Percentiles rank a stretch among this genome's conserved stretches.
These are phyloP conservation scores for Columba janthina DNA, from an alignment of 2,113 vertebrate species.

Conservation along the genomic window DNA sequence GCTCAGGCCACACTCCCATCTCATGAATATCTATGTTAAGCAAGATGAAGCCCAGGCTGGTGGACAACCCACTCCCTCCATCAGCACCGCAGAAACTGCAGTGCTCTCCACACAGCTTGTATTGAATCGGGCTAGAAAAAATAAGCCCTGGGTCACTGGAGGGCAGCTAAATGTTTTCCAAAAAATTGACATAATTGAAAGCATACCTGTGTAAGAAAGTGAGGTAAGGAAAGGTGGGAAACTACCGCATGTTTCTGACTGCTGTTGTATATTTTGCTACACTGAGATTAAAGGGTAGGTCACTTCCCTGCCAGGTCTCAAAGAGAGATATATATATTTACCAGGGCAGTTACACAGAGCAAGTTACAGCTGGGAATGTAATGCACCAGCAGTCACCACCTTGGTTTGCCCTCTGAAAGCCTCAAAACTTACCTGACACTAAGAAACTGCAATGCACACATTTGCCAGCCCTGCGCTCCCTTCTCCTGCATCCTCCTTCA, in stretches of 20 bases:
- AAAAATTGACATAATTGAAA: neutral
- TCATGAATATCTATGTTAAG: neutral
- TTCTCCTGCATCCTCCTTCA: neutral
- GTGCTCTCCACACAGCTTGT: neutral
- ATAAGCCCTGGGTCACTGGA: neutral
- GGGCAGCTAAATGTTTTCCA: neutral
- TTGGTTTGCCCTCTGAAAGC: slow-evolving; percentile 16
- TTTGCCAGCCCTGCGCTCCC: neutral
- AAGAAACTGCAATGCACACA: neutral
- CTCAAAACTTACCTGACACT: neutral
- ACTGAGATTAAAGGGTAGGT: slow-evolving; percentile 16
- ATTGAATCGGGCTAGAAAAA: neutral
- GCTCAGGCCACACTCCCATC: neutral
- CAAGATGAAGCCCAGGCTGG: neutral
- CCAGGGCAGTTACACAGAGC: neutral
- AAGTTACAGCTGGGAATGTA: slow-evolving; percentile 52
- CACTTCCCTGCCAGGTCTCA: neutral
- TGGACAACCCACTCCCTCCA: neutral
- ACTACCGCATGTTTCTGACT: neutral
- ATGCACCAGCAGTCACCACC: slow-evolving; percentile 38
- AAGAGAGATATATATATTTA: neutral
- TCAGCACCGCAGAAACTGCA: fast-evolving
- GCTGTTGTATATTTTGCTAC: neutral
- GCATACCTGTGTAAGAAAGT: neutral
- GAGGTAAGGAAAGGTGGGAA: neutral